Percentiles rank a stretch among this genome's conserved stretches.
Evolutionary conservation across 1,140 invertebrate species (phyloP).

Genomic region (Drosophila novamexicana): DNA sequence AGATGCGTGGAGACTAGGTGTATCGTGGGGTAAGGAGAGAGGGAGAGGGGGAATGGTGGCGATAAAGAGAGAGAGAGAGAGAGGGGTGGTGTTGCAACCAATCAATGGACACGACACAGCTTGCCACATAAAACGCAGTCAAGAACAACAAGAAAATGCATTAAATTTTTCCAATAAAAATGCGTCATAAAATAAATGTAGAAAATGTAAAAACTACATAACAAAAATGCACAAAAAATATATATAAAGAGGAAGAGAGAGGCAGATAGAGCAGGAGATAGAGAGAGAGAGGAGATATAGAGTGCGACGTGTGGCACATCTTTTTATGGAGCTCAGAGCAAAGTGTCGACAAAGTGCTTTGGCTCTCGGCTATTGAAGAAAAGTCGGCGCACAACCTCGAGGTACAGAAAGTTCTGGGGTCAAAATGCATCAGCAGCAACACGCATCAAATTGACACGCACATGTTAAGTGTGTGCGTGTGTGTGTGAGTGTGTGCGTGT

Average conservation of each 20-base stretch:
- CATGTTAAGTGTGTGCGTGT: slow-evolving; percentile 22
- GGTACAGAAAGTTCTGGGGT: slow-evolving; percentile 26
- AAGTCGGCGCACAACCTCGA: slow-evolving; percentile 6
- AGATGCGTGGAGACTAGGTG: not conserved
- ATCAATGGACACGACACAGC: slow-evolving; percentile 41
- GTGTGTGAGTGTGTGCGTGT: slow-evolving; percentile 8
- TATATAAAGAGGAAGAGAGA: not conserved
- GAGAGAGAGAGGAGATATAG: not conserved
- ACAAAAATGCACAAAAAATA: slow-evolving; percentile 19
- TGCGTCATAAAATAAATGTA: slow-evolving; percentile 72
- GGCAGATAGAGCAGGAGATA: not conserved
- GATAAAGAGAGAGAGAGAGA: not conserved
- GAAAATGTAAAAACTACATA: slow-evolving; percentile 49
- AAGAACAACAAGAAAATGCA: slow-evolving; percentile 64
- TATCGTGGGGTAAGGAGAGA: not conserved
- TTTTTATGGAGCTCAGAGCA: slow-evolving; percentile 54
- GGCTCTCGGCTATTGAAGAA: slow-evolving; percentile 17
- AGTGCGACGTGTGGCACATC: slow-evolving; percentile 43
- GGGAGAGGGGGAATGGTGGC: not conserved
- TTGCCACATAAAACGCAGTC: slow-evolving; percentile 56
- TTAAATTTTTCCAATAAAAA: slow-evolving; percentile 75
- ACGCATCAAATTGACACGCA: slow-evolving; percentile 66
- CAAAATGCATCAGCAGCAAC: slow-evolving; percentile 34
- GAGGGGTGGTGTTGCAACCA: slow-evolving; percentile 12
- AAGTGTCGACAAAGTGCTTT: slow-evolving; percentile 72